phyloP scores from a whole-genome alignment of 2,797 vertebrate genomes.

The Pangasius djambal region DNA sequence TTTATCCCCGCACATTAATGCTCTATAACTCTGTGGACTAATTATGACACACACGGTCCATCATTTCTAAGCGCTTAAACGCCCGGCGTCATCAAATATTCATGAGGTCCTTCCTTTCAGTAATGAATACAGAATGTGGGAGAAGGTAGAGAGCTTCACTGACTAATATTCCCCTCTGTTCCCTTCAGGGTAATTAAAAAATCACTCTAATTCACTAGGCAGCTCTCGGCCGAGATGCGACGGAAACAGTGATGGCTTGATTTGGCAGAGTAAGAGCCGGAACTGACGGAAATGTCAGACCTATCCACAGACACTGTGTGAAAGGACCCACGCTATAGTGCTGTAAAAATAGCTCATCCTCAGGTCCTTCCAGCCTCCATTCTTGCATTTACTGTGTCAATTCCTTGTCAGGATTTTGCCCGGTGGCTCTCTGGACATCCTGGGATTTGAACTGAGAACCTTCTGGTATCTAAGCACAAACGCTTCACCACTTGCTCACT shows the following conservation, averaged over 20 bases:
- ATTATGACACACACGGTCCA: conserved; percentile 7
- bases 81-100: conserved; percentile 7
- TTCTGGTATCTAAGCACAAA: not conserved
- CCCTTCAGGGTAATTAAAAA: not conserved
- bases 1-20: conserved; percentile 19
- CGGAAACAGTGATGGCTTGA: not conserved
- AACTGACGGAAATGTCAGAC: not conserved
- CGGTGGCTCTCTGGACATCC: not conserved
- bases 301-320: not conserved
- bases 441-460: not conserved
- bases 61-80: conserved; percentile 23
- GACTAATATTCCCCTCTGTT: not conserved
- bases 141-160: not conserved
- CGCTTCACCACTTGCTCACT: not conserved
- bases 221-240: not conserved
- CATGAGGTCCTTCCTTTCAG: conserved; percentile 4
- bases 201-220: not conserved
- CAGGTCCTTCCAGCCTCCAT: conserved; percentile 1
- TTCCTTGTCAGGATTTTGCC: not conserved
- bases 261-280: not conserved
- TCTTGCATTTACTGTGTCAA: not conserved
- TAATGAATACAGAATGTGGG: conserved; percentile 4
- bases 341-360: conserved; percentile 10
- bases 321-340: not conserved
- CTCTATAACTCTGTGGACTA: conserved; percentile 17